phyloP scores from a whole-genome alignment of 2,797 vertebrate species.

The Semaprochilodus insignis region DNA sequence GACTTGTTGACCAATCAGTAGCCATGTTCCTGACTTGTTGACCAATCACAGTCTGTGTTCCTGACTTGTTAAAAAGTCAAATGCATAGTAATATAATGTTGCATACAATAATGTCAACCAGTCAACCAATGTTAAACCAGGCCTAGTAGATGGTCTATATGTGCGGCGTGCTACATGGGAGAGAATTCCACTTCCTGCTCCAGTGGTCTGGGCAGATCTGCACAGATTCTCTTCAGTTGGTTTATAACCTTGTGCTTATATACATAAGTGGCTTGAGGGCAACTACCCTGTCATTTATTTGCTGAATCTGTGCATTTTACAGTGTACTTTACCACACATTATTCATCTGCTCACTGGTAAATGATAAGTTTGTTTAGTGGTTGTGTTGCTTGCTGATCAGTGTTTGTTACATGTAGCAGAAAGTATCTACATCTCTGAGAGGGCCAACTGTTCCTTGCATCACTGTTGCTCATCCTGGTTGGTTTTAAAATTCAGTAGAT shows the following conservation, averaged over 20 bases:
- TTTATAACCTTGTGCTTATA: constrained; percentile 14
- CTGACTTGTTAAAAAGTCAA: too few relatives aligned
- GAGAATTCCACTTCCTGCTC: background rate
- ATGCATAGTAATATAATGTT: too few relatives aligned
- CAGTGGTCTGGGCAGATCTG: background rate
- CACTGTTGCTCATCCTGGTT: constrained; percentile 53
- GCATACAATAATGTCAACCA: too few relatives aligned
- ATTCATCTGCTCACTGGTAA: background rate
- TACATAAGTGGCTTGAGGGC: background rate
- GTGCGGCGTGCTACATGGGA: too few relatives aligned
- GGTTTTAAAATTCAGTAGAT: constrained; percentile 68
- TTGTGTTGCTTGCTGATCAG: background rate
- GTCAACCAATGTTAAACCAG: too few relatives aligned
- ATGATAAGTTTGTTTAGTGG: background rate
- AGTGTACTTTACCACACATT: background rate
- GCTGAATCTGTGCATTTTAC: background rate
- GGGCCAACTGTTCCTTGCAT: constrained; percentile 67
- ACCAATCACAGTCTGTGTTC: too few relatives aligned
- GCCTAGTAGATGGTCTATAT: too few relatives aligned
- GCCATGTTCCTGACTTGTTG: too few relatives aligned
- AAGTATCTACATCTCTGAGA: constrained; percentile 37
- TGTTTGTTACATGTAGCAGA: constrained; percentile 38
- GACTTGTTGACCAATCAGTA: too few relatives aligned
- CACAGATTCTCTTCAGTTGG: background rate
- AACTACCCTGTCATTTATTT: background rate